Evolutionary conservation across 2,113 vertebrate genomes (phyloP).

Genomic region (Ceratotherium simum): DNA sequence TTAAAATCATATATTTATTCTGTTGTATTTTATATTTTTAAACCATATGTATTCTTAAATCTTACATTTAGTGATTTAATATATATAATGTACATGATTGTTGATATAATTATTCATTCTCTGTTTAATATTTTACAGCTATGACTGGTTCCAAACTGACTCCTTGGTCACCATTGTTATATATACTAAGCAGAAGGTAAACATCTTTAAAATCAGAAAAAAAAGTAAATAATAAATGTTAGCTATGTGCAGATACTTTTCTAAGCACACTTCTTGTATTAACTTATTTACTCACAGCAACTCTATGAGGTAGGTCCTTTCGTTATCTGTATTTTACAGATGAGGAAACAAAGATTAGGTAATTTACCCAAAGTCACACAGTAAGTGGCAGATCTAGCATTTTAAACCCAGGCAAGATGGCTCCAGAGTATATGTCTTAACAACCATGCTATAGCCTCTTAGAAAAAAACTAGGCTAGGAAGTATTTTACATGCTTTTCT

Average conservation of each 20-base stretch:
- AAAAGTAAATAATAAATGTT: slow-evolving; percentile 10
- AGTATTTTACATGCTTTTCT: not conserved
- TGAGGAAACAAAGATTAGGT: not conserved
- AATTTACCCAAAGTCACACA: not conserved
- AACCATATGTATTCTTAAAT: not conserved
- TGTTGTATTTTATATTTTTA: not conserved
- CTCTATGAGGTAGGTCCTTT: not conserved
- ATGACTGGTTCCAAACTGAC: slow-evolving; percentile 98
- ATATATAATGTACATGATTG: not conserved
- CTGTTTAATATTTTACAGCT: slow-evolving; percentile 87
- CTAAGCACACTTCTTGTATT: not conserved
- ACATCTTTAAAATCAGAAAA: slow-evolving; percentile 35
- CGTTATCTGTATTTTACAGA: not conserved
- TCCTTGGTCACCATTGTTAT: slow-evolving; percentile 90
- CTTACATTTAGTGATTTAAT: slow-evolving; percentile 36
- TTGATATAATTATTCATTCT: slow-evolving; percentile 39
- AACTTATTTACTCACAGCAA: not conserved
- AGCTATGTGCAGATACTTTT: not conserved
- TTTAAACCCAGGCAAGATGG: not conserved
- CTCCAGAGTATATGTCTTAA: not conserved
- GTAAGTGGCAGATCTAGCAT: not conserved
- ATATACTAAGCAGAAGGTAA: slow-evolving; percentile 93
- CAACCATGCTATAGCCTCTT: not conserved
- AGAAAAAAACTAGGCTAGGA: not conserved
- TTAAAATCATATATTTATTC: not conserved